Conservation (phyloP, 2,797 vertebrate species). For the Micrastur ruficollis region DNA sequence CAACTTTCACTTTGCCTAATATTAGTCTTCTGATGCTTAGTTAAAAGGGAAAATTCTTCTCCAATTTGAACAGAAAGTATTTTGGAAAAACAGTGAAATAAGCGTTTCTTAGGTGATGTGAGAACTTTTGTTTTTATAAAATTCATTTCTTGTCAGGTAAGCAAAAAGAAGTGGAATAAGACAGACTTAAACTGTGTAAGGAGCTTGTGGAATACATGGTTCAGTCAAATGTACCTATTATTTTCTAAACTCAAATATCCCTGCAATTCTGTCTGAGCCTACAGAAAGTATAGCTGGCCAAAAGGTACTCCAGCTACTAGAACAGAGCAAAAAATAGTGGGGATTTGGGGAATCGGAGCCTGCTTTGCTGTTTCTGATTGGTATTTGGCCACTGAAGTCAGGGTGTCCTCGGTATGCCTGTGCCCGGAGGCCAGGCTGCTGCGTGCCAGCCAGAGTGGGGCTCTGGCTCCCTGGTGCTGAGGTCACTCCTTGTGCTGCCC, state of each 20-base stretch:
- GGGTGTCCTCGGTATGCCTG: fast-evolving
- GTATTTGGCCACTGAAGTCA: not conserved
- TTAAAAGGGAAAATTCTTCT: not conserved
- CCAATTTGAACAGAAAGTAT: not conserved
- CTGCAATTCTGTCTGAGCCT: not conserved
- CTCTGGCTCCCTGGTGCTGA: not conserved
- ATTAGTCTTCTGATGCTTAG: not conserved
- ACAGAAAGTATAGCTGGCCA: not conserved
- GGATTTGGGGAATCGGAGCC: not conserved
- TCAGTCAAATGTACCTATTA: not conserved
- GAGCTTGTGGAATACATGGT: not conserved
- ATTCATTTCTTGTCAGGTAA: not conserved
- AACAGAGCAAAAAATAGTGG: not conserved
- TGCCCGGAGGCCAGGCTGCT: not conserved
- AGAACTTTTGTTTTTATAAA: not conserved
- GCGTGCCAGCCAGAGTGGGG: fast-evolving
- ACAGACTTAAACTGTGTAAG: not conserved
- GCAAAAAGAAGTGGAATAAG: not conserved
- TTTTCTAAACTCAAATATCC: not conserved
- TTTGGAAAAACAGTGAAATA: not conserved
- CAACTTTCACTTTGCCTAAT: not conserved
- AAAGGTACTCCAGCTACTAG: not conserved
- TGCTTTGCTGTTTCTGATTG: not conserved
- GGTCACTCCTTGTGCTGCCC: not conserved
- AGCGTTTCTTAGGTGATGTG: not conserved